A percentile compares a stretch with the other conserved stretches of the same genome.
Conservation (phyloP, 1,140 invertebrate genomes). For the Cylas formicarius region DNA sequence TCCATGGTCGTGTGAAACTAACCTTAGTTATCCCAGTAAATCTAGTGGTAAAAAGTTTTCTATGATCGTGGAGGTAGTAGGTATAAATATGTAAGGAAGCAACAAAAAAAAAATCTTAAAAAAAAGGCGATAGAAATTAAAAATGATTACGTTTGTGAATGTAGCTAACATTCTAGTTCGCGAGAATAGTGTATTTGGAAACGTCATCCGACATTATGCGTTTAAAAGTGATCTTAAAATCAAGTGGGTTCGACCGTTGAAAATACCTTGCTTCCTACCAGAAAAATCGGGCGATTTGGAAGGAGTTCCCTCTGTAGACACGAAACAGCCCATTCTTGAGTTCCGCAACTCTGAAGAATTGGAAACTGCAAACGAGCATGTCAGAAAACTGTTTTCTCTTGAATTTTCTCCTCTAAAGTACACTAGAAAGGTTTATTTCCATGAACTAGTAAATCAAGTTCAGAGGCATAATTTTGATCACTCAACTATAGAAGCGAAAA, state of each 20-base stretch:
- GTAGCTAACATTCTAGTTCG: too few species aligned
- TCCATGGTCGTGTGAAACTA: too few species aligned
- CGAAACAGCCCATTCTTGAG: conserved; percentile 35
- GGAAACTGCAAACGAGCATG: conserved; percentile 47
- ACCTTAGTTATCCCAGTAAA: too few species aligned
- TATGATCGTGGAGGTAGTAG: too few species aligned
- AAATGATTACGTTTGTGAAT: too few species aligned
- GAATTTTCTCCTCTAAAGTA: conserved; percentile 45
- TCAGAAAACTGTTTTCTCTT: conserved; percentile 52
- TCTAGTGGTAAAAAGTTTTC: too few species aligned
- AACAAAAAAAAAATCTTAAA: too few species aligned
- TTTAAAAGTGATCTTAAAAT: conserved; percentile 55
- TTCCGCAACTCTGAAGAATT: conserved; percentile 48
- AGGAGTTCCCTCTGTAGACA: conserved; percentile 41
- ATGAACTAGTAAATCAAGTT: conserved; percentile 46
- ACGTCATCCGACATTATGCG: too few species aligned
- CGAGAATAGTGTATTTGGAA: too few species aligned
- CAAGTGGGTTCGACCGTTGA: conserved; percentile 55
- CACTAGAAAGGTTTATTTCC: conserved; percentile 36
- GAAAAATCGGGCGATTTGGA: conserved; percentile 52
- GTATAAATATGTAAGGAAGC: too few species aligned
- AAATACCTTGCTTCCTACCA: conserved; percentile 46
- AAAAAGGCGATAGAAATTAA: too few species aligned
- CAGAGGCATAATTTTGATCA: conserved; percentile 49
- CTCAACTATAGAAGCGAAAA: conserved; percentile 49